Conservation (phyloP, 2,113 vertebrate genomes). For the human (Homo sapiens) region DNA sequence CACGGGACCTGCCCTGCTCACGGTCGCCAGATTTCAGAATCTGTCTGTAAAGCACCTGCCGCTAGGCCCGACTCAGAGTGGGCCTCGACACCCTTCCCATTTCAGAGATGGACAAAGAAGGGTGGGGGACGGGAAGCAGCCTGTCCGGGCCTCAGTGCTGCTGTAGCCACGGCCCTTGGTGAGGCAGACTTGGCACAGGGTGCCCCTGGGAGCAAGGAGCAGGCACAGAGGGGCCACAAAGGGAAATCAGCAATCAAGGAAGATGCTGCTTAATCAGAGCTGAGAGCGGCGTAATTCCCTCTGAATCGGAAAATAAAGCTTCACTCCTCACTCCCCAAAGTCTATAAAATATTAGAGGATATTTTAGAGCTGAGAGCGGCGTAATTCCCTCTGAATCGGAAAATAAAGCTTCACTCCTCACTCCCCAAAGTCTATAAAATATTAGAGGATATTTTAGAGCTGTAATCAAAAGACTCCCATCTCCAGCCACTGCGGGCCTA, state of each 20-base stretch:
- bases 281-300: conserved; percentile 61
- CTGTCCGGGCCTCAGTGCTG: neutral
- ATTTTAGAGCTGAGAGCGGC: conserved; percentile 42
- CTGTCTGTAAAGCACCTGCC: too few species aligned
- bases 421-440: conserved; percentile 75
- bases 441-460: conserved; percentile 76
- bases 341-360: conserved; percentile 76
- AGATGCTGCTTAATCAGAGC: conserved; percentile 65
- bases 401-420: conserved; percentile 71
- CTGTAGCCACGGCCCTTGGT: fast-evolving
- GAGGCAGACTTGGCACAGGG: neutral
- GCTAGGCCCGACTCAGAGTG: fast-evolving
- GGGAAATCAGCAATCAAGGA: conserved; percentile 31
- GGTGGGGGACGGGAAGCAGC: fast-evolving
- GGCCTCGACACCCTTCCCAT: fast-evolving
- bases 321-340: conserved; percentile 69
- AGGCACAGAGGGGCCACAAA: conserved; percentile 1
- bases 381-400: conserved; percentile 74
- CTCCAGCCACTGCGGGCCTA: conserved; percentile 76
- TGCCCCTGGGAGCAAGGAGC: neutral
- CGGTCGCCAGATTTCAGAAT: too few species aligned
- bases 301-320: conserved; percentile 77
- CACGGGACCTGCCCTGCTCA: neutral
- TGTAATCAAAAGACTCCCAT: conserved; percentile 78
- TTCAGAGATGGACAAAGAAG: neutral